Evolutionary conservation across 2,113 vertebrate species (phyloP).

Genomic region (Amphiprion ocellaris): DNA sequence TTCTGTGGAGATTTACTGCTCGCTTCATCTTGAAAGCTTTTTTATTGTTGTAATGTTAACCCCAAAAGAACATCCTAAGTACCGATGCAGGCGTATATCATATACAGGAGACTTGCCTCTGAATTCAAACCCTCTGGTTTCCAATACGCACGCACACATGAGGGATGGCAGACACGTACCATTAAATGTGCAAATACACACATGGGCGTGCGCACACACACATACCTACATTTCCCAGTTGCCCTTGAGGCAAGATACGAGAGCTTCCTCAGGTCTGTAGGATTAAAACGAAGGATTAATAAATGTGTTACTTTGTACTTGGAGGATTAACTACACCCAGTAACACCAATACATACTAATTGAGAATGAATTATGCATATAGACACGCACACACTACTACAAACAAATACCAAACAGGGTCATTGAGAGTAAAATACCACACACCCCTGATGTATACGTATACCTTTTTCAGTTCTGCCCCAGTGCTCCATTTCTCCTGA

Average conservation of each 20-base stretch:
- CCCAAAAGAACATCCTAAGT: conserved; percentile 73
- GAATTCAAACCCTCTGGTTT: conserved; percentile 58
- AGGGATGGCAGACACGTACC: conserved; percentile 24
- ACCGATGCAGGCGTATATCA: conserved; percentile 69
- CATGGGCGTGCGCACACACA: conserved; percentile 20
- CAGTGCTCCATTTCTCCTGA: conserved; percentile 43
- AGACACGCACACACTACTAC: conserved; percentile 11
- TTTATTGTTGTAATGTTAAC: conserved; percentile 85
- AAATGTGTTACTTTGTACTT: conserved; percentile 62
- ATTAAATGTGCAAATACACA: conserved; percentile 37
- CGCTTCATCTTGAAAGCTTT: conserved; percentile 83
- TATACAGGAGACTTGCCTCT: conserved; percentile 42
- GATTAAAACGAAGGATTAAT: conserved; percentile 69
- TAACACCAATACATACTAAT: conserved; percentile 30
- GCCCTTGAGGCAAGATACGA: conserved; percentile 49
- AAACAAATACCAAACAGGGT: conserved; percentile 40
- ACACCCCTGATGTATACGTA: conserved; percentile 11
- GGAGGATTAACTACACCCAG: conserved; percentile 54
- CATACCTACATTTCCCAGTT: conserved; percentile 28
- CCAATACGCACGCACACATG: conserved; percentile 38
- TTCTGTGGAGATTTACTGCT: conserved; percentile 77
- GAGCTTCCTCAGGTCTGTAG: conserved; percentile 54
- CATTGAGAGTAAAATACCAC: conserved; percentile 37
- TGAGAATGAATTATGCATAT: conserved; percentile 24
- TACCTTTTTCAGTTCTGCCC: conserved; percentile 26